Evolutionary conservation across 1,140 invertebrate species (phyloP), one percentile per base, ranked within the genome.

Genomic region (Trichonephila inaurata): DNA sequence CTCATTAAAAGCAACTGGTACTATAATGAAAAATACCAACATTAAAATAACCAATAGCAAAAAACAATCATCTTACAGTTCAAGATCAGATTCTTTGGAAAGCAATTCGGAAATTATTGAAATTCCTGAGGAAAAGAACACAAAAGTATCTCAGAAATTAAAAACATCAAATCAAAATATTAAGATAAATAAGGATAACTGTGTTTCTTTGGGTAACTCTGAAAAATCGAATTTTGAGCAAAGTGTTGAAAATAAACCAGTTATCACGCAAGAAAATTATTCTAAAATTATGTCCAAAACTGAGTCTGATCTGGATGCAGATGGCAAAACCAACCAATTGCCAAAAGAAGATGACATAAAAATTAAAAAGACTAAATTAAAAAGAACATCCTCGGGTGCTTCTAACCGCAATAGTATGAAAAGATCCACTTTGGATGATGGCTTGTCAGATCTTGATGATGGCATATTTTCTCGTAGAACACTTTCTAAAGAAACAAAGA

Each of bases 381-480:
- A 60, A 85, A 58, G 82, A 21, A 58, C 82, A 2, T 85, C 51
- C 58, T 85, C 82, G 16, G 44, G 82, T 1, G 82, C 60, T 24
- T 85, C 82, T 85, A 44, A 85, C 21, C 51, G 44, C 28, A 58
- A n/a, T 58, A 85, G 82, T 58, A 85, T 14, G 21, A 85, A 85
- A 24, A 19, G 24, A 85, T 58, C 44, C 7, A 85, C 44, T n/a
- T 51, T 58, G 40, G 81, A 82, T 21, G 64, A 66, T n/a, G 21
- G 21, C 19, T 66, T 66, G 33, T 3, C 64, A 19, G 21, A n/a
- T 66, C 64, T 66, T 6, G 24, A 66, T 10, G 8, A 8, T 10
- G 12, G 3, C 21, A 66, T n/a, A n/a, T 7, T 7, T n/a, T n/a
- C 8, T n/a, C 5, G 28, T 18, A 18, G 33, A 33, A 77, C 28